Conservation (phyloP, 2,888 invertebrate genomes). For the Brachylomia viminalis region DNA sequence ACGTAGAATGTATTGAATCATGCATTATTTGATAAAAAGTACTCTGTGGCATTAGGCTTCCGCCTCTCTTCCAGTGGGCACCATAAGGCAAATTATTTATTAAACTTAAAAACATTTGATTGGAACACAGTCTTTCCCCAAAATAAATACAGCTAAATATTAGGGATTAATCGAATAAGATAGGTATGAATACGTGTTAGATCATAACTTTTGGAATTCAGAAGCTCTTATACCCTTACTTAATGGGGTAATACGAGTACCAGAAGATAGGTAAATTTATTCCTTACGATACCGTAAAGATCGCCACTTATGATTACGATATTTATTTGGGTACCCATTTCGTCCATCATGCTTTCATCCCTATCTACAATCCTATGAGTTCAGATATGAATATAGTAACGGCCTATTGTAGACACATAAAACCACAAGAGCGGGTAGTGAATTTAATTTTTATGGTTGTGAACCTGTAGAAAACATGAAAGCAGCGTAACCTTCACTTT, state of each 20-base stretch:
- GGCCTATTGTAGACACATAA: conserved; percentile 52
- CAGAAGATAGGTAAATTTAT: conserved; percentile 65
- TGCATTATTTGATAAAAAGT: not conserved
- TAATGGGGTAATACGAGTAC: conserved; percentile 60
- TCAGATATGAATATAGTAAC: conserved; percentile 33
- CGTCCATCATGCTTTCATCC: conserved; percentile 63
- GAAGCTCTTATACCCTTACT: conserved; percentile 49
- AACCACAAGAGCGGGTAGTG: conserved; percentile 44
- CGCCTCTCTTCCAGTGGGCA: too few relatives aligned
- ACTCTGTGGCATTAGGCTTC: not conserved
- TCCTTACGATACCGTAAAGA: conserved; percentile 63
- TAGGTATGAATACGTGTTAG: conserved; percentile 43
- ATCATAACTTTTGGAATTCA: conserved; percentile 52
- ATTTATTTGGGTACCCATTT: conserved; percentile 66
- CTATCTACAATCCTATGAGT: conserved; percentile 48
- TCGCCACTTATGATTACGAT: conserved; percentile 56
- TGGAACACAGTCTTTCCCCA: not conserved
- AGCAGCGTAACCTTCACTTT: conserved; percentile 26
- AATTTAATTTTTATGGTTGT: conserved; percentile 44
- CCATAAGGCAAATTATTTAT: not conserved
- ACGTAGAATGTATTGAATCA: not conserved
- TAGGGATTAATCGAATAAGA: conserved; percentile 5
- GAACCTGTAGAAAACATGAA: conserved; percentile 38
- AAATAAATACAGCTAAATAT: conserved; percentile 17
- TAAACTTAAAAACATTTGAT: not conserved